Evolutionary conservation across 2,797 vertebrate species (phyloP).

Genomic region (Carcharodon carcharias): DNA sequence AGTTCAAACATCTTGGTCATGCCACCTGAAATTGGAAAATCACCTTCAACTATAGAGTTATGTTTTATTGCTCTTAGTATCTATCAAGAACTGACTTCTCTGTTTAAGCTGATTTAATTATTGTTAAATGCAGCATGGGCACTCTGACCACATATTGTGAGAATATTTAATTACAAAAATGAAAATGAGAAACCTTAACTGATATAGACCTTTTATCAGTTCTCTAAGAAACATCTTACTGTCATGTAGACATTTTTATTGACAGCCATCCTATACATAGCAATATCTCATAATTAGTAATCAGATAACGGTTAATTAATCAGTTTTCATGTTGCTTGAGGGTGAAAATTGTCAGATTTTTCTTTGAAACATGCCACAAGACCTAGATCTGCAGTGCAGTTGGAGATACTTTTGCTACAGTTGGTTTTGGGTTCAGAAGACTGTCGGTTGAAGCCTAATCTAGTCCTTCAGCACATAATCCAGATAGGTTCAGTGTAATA

Average conservation of each 20-base stretch:
- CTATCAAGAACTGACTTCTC: neutral
- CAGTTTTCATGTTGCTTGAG: neutral
- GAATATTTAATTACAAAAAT: neutral
- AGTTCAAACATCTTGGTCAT: neutral
- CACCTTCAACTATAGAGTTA: neutral
- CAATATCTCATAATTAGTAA: neutral
- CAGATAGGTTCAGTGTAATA: neutral
- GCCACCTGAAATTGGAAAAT: neutral
- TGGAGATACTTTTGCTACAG: too few relatives aligned
- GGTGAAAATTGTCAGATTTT: neutral
- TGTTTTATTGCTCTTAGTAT: neutral
- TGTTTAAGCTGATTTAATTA: neutral
- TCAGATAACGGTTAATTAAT: neutral
- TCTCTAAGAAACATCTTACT: neutral
- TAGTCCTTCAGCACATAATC: neutral
- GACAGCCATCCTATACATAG: neutral
- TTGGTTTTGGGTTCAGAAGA: neutral
- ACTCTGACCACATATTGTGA: neutral
- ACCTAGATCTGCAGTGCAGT: neutral
- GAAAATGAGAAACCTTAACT: neutral
- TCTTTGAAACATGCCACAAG: neutral
- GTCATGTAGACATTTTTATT: neutral
- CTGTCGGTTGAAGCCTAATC: neutral
- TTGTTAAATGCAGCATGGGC: neutral
- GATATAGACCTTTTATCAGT: neutral